Evolutionary conservation across 53 echinoderm and acorn worm species (phyloP).

Genomic region (Astropecten irregularis): DNA sequence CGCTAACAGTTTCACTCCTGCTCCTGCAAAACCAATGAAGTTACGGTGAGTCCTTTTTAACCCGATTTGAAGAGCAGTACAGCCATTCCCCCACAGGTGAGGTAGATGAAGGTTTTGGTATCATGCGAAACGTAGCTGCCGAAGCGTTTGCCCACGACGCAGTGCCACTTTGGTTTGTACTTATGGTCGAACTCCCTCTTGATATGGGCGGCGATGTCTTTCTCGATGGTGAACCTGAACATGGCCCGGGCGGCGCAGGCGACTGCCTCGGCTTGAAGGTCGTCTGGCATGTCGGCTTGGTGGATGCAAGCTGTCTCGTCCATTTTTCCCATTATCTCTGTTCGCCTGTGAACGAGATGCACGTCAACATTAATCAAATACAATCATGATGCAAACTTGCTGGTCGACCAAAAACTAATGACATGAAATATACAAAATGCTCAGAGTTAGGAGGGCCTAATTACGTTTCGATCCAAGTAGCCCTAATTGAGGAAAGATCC

Average conservation of each 20-base stretch:
- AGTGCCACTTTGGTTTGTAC: conserved; percentile 92
- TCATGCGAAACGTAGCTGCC: conserved; percentile 96
- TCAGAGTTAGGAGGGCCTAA: too few relatives aligned
- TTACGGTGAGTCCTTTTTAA: too few relatives aligned
- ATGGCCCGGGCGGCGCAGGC: conserved; percentile 72
- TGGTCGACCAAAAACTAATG: too few relatives aligned
- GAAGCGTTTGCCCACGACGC: conserved; percentile 89
- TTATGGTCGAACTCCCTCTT: conserved; percentile 95
- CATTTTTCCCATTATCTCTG: too few relatives aligned
- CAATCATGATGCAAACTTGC: too few relatives aligned
- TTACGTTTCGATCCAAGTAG: too few relatives aligned
- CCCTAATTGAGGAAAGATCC: too few relatives aligned
- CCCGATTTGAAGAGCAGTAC: conserved; percentile 85
- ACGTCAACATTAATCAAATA: too few relatives aligned
- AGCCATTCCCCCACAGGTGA: conserved; percentile 80
- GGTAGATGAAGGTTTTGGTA: conserved; percentile 92
- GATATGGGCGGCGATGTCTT: conserved; percentile 84
- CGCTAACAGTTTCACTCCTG: too few relatives aligned
- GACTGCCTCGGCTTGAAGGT: conserved; percentile 56
- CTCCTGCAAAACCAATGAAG: too few relatives aligned
- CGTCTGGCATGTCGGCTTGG: conserved; percentile 37
- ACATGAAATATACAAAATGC: too few relatives aligned
- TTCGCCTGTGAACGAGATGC: too few relatives aligned
- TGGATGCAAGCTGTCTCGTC: conserved; percentile 13
- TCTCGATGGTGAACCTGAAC: conserved; percentile 82